A percentile compares a stretch with the other conserved stretches of the same genome.
These are phyloP conservation scores for Ganaspis brasiliensis DNA, from an alignment of 2,888 invertebrate genomes.

Conservation along the genomic window DNA sequence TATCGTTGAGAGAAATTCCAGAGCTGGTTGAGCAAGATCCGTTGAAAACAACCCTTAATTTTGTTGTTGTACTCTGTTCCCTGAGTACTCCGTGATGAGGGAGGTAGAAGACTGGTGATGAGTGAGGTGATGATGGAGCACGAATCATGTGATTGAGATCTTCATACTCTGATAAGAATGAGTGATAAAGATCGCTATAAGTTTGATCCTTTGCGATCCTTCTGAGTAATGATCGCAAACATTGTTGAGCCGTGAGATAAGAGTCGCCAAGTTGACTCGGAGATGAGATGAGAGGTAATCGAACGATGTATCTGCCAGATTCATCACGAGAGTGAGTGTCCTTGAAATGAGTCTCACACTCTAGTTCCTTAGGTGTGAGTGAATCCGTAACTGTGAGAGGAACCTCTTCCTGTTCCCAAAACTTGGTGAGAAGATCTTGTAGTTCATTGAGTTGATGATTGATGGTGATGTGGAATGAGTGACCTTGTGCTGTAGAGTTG, in stretches of 20 bases:
- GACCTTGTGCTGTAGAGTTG: neutral
- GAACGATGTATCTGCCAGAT: too few species aligned
- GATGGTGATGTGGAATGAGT: neutral
- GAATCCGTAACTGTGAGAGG: too few species aligned
- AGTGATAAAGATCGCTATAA: neutral
- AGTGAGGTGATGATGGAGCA: neutral
- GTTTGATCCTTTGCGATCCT: neutral
- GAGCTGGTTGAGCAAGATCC: constrained; percentile 56
- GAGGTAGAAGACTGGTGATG: constrained; percentile 14
- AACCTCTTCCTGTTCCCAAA: too few species aligned
- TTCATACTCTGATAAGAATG: neutral
- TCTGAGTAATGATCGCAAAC: neutral
- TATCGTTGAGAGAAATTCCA: neutral
- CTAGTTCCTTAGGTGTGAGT: neutral
- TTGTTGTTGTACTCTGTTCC: constrained; percentile 63
- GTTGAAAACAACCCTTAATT: too few species aligned
- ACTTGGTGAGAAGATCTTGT: too few species aligned
- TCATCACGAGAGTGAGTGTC: neutral
- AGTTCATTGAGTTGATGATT: too few species aligned
- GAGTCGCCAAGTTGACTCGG: too few species aligned
- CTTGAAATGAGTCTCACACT: neutral
- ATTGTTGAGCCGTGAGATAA: too few species aligned
- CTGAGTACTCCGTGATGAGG: too few species aligned
- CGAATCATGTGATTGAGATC: neutral
- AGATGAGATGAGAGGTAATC: too few species aligned